A percentile compares a stretch with the other conserved stretches of the same genome.
These are phyloP conservation scores for Actinia equina DNA, from an alignment of 64 coral and sea anemone species.

Conservation along the genomic window DNA sequence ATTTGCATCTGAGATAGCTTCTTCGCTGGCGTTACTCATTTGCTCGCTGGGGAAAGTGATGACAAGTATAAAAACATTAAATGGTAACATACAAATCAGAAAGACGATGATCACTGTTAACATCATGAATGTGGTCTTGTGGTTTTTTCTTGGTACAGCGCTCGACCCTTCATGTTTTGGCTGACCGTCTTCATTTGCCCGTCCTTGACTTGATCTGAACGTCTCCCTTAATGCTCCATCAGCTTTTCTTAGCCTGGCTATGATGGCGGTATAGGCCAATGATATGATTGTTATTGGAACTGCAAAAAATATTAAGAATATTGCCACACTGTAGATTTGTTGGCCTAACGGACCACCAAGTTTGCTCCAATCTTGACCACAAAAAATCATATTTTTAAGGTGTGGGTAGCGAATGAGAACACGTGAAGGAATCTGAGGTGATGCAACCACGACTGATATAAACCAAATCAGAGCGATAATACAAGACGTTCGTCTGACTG, in stretches of 20 bases:
- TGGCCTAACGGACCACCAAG: conserved; percentile 28
- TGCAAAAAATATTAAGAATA: conserved; percentile 62
- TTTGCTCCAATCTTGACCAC: conserved; percentile 55
- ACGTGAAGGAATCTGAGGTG: conserved; percentile 30
- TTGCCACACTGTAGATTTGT: conserved; percentile 52
- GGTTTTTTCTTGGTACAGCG: conserved; percentile 41
- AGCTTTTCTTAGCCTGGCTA: conserved; percentile 37
- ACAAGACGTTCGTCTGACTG: conserved; percentile 26
- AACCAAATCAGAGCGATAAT: conserved; percentile 67
- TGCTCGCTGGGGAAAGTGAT: not conserved
- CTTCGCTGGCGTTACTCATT: not conserved
- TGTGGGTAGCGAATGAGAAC: not conserved
- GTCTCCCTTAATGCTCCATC: conserved; percentile 13
- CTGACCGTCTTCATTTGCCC: not conserved
- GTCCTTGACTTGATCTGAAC: not conserved
- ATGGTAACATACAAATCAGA: conserved; percentile 74
- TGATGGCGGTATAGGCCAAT: conserved; percentile 44
- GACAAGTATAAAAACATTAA: conserved; percentile 44
- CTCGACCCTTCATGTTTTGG: not conserved
- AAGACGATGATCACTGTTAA: conserved; percentile 71
- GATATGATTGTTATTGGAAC: conserved; percentile 63
- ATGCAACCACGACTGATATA: conserved; percentile 33
- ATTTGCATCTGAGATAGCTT: not conserved
- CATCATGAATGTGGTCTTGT: conserved; percentile 83
- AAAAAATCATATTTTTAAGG: not conserved